These are phyloP conservation scores for Melanotaenia pygmaea DNA, from an alignment of 2,797 vertebrate genomes.

Conservation along the genomic window DNA sequence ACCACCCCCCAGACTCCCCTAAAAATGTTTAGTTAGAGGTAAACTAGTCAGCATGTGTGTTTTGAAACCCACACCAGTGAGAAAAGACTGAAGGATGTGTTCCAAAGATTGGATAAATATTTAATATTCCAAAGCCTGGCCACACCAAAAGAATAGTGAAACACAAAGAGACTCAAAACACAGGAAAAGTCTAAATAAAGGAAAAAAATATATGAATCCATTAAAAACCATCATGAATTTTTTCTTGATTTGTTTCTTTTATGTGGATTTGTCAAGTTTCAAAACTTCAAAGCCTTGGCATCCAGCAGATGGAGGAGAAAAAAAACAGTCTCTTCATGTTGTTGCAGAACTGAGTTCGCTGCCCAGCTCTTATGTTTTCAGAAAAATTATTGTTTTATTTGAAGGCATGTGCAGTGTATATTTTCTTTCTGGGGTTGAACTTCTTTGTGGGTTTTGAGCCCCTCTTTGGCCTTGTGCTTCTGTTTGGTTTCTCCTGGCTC, in stretches of 20 bases:
- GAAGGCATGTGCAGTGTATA: constrained; percentile 32
- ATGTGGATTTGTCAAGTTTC: constrained; percentile 54
- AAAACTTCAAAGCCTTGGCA: constrained; percentile 69
- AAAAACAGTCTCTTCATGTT: constrained; percentile 57
- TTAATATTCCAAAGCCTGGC: constrained; percentile 71
- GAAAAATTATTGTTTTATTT: constrained; percentile 51
- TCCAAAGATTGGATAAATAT: constrained; percentile 76
- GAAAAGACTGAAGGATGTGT: constrained; percentile 63
- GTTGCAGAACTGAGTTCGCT: constrained; percentile 42
- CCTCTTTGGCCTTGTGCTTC: constrained; percentile 39
- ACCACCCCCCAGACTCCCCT: constrained; percentile 24
- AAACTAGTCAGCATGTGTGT: constrained; percentile 70
- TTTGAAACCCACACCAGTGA: constrained; percentile 74
- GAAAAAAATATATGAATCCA: constrained; percentile 34
- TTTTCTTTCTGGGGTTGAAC: constrained; percentile 47
- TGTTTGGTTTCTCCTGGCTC: constrained; percentile 60
- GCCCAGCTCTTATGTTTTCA: constrained; percentile 56
- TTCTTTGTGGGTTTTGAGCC: constrained; percentile 36
- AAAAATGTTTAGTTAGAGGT: constrained; percentile 66
- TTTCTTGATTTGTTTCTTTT: constrained; percentile 52
- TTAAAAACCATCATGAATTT: constrained; percentile 51
- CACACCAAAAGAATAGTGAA: constrained; percentile 65
- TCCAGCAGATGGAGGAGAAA: constrained; percentile 48
- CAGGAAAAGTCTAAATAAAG: constrained; percentile 62
- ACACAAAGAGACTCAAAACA: constrained; percentile 49